Percentiles rank a stretch among this genome's conserved stretches.
Conservation (phyloP, 2,113 vertebrate genomes). For the Cyphomyrus plagiostoma region DNA sequence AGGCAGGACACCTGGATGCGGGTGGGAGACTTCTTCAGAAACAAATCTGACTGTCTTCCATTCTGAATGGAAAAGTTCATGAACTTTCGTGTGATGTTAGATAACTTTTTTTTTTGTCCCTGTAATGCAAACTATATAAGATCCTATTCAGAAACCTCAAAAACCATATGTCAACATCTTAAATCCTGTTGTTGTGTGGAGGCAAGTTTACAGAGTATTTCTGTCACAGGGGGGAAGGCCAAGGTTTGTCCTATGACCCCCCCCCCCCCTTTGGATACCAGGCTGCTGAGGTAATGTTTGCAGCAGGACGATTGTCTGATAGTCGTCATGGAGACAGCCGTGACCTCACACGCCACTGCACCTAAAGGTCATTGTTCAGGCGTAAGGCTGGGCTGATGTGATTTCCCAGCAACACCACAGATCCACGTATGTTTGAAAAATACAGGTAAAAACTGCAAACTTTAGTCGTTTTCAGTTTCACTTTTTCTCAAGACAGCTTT, state of each 20-base stretch:
- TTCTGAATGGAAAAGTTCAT: not conserved
- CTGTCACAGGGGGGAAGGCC: slow-evolving; percentile 54
- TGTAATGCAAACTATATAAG: not conserved
- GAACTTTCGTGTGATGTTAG: not conserved
- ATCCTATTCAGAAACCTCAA: not conserved
- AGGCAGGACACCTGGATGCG: not conserved
- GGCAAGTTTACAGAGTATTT: slow-evolving; percentile 42
- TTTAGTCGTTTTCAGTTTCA: not conserved
- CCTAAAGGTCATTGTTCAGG: slow-evolving; percentile 61
- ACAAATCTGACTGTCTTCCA: not conserved
- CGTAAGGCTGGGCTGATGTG: slow-evolving; percentile 31
- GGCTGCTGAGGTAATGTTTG: slow-evolving; percentile 66
- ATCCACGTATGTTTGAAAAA: slow-evolving; percentile 41
- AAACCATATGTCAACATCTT: not conserved
- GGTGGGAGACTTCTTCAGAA: not conserved
- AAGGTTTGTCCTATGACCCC: slow-evolving; percentile 61
- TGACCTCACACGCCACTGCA: slow-evolving; percentile 63
- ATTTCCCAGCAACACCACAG: slow-evolving; percentile 34
- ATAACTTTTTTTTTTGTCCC: not conserved
- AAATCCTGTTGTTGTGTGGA: slow-evolving; percentile 33
- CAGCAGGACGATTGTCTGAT: slow-evolving; percentile 54
- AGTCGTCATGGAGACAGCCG: slow-evolving; percentile 62
- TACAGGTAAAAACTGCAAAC: slow-evolving; percentile 19
- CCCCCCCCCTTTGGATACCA: slow-evolving; percentile 50
- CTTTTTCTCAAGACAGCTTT: not conserved